phyloP scores from a whole-genome alignment of 2,113 vertebrate genomes.

The Misgurnus anguillicaudatus region DNA sequence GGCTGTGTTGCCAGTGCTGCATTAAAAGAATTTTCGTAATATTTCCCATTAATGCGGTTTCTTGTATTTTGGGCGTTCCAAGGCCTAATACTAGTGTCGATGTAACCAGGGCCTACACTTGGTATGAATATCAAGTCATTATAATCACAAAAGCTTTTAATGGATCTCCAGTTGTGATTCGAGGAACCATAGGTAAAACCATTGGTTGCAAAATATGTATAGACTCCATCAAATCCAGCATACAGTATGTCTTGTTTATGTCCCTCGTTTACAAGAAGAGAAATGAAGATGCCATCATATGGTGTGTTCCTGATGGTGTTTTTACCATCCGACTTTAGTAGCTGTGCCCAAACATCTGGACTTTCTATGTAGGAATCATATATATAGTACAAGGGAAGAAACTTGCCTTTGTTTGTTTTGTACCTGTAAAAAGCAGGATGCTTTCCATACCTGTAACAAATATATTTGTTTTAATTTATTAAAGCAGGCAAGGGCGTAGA shows the following conservation, averaged over 20 bases:
- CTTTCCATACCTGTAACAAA: slow-evolving; percentile 81
- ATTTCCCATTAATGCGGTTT: slow-evolving; percentile 93
- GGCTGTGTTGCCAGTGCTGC: slow-evolving; percentile 83
- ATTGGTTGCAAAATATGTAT: slow-evolving; percentile 97
- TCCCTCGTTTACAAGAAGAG: slow-evolving; percentile 91
- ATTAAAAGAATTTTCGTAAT: slow-evolving; percentile 88
- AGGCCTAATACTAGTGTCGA: slow-evolving; percentile 91
- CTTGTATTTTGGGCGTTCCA: slow-evolving; percentile 96
- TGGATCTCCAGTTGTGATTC: slow-evolving; percentile 86
- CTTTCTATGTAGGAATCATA: slow-evolving; percentile 95
- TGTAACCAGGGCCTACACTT: slow-evolving; percentile 94
- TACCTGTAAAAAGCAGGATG: slow-evolving; percentile 94
- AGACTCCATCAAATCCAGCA: slow-evolving; percentile 94
- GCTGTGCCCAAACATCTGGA: slow-evolving; percentile 87
- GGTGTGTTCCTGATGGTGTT: slow-evolving; percentile 84
- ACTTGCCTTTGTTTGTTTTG: slow-evolving; percentile 80
- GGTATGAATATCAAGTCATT: slow-evolving; percentile 91
- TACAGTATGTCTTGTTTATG: slow-evolving; percentile 87
- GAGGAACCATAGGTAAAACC: slow-evolving; percentile 96
- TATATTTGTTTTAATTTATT: neutral
- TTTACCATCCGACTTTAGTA: slow-evolving; percentile 83
- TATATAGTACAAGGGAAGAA: slow-evolving; percentile 91
- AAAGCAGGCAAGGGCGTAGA: neutral
- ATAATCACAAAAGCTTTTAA: slow-evolving; percentile 88
- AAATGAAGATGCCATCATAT: slow-evolving; percentile 90